A percentile compares a stretch with the other conserved stretches of the same genome.
Conservation (phyloP, 2,888 invertebrate species). For the Endomychus coccineus region DNA sequence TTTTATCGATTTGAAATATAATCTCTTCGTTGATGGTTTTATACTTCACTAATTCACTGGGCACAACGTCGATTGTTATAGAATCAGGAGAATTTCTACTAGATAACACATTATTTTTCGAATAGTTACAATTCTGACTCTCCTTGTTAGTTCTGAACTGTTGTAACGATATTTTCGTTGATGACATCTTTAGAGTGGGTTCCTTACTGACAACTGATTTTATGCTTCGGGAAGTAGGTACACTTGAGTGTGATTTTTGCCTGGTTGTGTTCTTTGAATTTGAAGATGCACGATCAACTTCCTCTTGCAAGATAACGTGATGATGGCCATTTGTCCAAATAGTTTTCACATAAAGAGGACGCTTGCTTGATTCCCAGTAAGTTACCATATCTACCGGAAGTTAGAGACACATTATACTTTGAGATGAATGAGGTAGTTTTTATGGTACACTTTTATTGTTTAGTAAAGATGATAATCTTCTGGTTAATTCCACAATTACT, state of each 20-base stretch:
- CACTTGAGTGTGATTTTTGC: slow-evolving; percentile 1
- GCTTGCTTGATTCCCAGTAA: slow-evolving; percentile 52
- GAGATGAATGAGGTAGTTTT: too few relatives aligned
- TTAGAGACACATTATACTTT: too few relatives aligned
- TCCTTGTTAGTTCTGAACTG: slow-evolving; percentile 18
- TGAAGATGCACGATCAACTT: slow-evolving; percentile 29
- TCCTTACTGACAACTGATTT: slow-evolving; percentile 18
- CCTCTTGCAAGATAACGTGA: slow-evolving; percentile 58
- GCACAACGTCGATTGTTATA: slow-evolving; percentile 25
- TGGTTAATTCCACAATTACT: too few relatives aligned
- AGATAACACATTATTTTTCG: slow-evolving; percentile 6
- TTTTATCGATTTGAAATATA: slow-evolving; percentile 13
- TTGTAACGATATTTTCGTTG: slow-evolving; percentile 28
- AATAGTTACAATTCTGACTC: slow-evolving; percentile 3
- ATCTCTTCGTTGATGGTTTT: slow-evolving; percentile 28
- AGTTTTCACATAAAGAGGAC: slow-evolving; percentile 50
- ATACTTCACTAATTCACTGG: slow-evolving; percentile 21
- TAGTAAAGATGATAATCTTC: too few relatives aligned
- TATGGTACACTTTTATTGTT: too few relatives aligned
- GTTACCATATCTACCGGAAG: too few relatives aligned
- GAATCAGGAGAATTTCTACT: slow-evolving; percentile 6
- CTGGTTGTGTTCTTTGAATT: neutral
- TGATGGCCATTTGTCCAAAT: slow-evolving; percentile 66
- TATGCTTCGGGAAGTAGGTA: slow-evolving; percentile 12
- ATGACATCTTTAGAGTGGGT: slow-evolving; percentile 27